Base-by-base conservation (phyloP, 2,888 invertebrate species). In the Latheticus oryzae region DNA sequence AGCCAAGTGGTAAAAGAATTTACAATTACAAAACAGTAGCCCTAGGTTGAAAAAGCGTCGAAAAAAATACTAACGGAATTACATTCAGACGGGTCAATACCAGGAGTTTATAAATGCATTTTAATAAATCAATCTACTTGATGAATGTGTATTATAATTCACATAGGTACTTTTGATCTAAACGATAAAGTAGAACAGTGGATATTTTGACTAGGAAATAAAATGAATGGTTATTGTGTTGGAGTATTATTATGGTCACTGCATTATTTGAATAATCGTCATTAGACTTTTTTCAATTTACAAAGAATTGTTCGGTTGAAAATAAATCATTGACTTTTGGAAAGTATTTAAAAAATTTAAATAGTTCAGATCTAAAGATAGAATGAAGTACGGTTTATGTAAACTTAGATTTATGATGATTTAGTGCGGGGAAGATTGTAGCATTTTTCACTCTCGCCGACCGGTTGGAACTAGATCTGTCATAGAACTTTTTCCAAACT, bases 71-170 rank as follows among this genome's bases (percentile, higher is more conserved):
- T n/a, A 50, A 40, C 8, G 13, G 30, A 50, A 58, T 48, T 40
- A 48, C 32, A 45, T 38, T 30, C 42, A 17, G 19, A 8, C 40
- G 23, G 54, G 50, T 58, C 40, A 60, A 57, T 60, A 42, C 53
- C 40, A 15, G 45, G 35, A 56, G 57, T 53, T n/a, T 58, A 35
- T 47, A 57, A 60, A 60, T 53, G 38, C 33, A 51, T 55, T 55
- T 61, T 58, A 58, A 61, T 61, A 51, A 58, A 61, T 61, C 61
- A 61, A 58, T 61, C 54, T 9, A 7, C 33, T 26, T 61, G 61
- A 61, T 61, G 43, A 61, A 61, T 59, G 52, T 15, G 48, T 35
- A 56, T 47, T 43, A 47, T 56, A 59, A 59, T 30, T 61, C 54
- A 54, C 54, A 61, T 52, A 54, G 56, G 47, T 45, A 47, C 56